Percentiles rank a stretch among this genome's conserved stretches.
Conservation (phyloP, 2,113 vertebrate genomes). For the Dendropsophus ebraccatus region DNA sequence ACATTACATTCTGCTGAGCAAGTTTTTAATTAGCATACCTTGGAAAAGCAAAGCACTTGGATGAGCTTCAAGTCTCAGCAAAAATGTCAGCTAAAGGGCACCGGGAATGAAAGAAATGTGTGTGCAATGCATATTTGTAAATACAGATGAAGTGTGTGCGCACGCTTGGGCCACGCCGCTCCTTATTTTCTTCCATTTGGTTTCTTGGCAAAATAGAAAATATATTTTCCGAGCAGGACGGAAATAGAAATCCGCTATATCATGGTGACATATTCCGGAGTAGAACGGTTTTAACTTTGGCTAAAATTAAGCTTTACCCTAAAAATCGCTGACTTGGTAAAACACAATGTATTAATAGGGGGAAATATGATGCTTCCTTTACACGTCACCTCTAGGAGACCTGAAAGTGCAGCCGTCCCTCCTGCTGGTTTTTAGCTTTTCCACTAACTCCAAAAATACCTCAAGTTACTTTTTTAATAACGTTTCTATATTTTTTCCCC, state of each 20-base stretch:
- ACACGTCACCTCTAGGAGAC: background rate
- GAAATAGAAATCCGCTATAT: constrained; percentile 31
- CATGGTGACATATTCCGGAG: constrained; percentile 20
- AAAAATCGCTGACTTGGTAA: constrained; percentile 30
- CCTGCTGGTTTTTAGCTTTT: background rate
- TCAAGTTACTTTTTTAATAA: background rate
- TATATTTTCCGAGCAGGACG: background rate
- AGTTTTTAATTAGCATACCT: constrained; percentile 59
- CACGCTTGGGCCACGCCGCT: background rate
- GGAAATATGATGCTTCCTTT: background rate
- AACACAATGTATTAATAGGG: constrained; percentile 20
- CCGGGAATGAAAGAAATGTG: constrained; percentile 51
- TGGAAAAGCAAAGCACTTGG: constrained; percentile 56
- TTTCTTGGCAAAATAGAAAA: background rate
- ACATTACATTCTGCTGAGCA: constrained; percentile 58
- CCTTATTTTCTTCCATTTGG: constrained; percentile 21
- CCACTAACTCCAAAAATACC: background rate
- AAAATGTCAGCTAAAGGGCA: constrained; percentile 59
- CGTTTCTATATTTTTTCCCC: background rate
- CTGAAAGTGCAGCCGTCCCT: background rate
- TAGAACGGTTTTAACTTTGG: background rate
- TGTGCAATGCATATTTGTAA: constrained; percentile 42
- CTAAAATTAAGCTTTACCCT: constrained; percentile 11
- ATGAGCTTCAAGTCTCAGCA: constrained; percentile 58
- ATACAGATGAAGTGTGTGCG: constrained; percentile 24